Base-by-base conservation (phyloP, 2,888 invertebrate species). In the Eilema griseolum region DNA sequence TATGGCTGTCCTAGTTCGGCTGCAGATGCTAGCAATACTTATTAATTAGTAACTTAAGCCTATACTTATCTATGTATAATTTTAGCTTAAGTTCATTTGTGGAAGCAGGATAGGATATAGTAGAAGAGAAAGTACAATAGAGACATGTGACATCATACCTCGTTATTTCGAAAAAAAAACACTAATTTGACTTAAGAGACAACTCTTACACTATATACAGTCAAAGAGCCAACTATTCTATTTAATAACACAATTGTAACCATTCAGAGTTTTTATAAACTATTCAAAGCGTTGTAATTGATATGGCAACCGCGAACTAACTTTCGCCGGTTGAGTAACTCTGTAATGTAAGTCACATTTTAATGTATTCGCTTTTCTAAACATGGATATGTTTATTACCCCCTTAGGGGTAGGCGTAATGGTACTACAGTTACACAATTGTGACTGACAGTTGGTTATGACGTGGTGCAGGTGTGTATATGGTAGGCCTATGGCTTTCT, bases 281-380 rank as follows among this genome's bases (percentile, higher is more conserved):
- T 83, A 80, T 80, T 81, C 80, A 81, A 69, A 75, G n/a, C 60
- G 61, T 61, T 66, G 78, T 77, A 78, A 78, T 86, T 83, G 78
- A 76, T 80, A 86, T 83, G 77, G 70, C 69, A 59, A 67, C 66
- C 71, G 68, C 80, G 79, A 73, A 67, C 70, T 57, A 68, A 82
- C 86, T 86, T 86, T 86, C 85, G 76, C 80, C 75, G 41, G 59
- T 85, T 82, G 73, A 65, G 80, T 73, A 85, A 85, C 76, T 60
- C 26, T 24, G 65, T 61, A 31, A 24, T 67, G 64, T 68, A 41
- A 20, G 28, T 59, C 31, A 78, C 70, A 83, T 77, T 77, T 57
- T 64, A 79, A 83, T 76, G 74, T 74, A 63, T 68, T 37, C 31
- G 66, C 61, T 74, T 79, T 77, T 79, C 80, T 78, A 78, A 79